Evolutionary conservation across 2,797 vertebrate genomes (phyloP), one percentile per base, ranked within the genome.

Genomic region (Aphelocoma californica): DNA sequence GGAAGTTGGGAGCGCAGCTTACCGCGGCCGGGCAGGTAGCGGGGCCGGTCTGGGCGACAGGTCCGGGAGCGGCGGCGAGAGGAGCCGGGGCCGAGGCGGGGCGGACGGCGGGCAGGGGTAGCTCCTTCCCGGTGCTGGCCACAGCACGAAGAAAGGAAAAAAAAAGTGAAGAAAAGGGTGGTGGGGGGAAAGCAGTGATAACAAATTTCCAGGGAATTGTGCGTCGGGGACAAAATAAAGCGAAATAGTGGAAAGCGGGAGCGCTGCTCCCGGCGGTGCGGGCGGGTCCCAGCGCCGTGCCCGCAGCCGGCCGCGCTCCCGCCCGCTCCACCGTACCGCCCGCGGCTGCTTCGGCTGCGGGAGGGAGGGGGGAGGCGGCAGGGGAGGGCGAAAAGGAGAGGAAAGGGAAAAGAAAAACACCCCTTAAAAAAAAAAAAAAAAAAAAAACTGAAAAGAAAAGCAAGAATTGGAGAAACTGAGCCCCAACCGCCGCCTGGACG

Each of bases 391-490:
- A 81, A 78, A 67, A 47, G 31, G 31, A 74, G 38, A 88, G 47
- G 18, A 81, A 79, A 74, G 23, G 47, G 10, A 32, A 67, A 67
- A 88, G 10, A 57, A 87, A 57, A 64, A 42, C 23, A 72, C 29
- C 31, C 45, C 38, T 45, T 24, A 9, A 42, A 45, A 38, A 60
- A 51, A 40, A 57, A 36, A n/a, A 67, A 67, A 51, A 40, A 57
- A 36, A n/a, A 67, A 15, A 38, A 32, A 60, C 24, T n/a, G 10
- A 45, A 65, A 45, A 38, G 8, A 25, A 80, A 57, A 44, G 45
- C 71, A 75, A 85, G 67, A 84, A 94, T 75, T 86, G 83, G 81
- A 90, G 94, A 94, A 95, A 94, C 92, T 79, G 88, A 94, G 69
- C 77, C 74, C 81, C 74, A 54, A 40, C 80, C 60, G 77, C 93